Evolutionary conservation across 2,888 invertebrate genomes (phyloP), one percentile per base, ranked within the genome.

Genomic region (Sarcophaga subvicina): DNA sequence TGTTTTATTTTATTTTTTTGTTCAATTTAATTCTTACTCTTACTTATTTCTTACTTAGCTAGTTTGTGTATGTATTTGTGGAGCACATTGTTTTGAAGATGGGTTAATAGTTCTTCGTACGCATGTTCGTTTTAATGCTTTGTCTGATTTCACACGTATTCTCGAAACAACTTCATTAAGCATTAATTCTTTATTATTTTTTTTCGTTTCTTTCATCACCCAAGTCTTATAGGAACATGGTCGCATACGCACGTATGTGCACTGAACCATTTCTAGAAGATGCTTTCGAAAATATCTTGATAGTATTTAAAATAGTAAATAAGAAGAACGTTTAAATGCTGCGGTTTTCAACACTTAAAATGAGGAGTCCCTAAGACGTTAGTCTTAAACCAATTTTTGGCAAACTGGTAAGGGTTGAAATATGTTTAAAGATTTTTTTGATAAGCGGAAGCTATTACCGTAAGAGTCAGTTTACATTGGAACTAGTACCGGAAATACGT

Each of bases 131-230:
- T 72, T 60, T 22, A 64, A 72, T 45, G 54, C 45, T 72, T 59
- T 60, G 49, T 67, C 47, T 73, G 11, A 60, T 47, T 80, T 67
- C 62, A 73, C n/a, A 62, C 62, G 27, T 47, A 67, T 49, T 73
- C 62, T 73, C 47, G 4, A 73, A 80, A 80, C 80, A 80, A 80
- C 80, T 80, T 67, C 22, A 80, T 67, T 73, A 70, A 63, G 69
- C 25, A 78, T 72, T 72, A 72, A 80, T 66, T 80, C 59, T 72
- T 80, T 25, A 60, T 72, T 80, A 72, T 73, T 14, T 5, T 54
- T 5, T 54, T 54, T 14, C 49, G 17, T 54, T 17, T 54, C 17
- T 54, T 54, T 80, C 59, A 66, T 72, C 59, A 66, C 25, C 66
- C 54, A 60, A 20, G 66, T 66, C 60, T 11, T 25, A 59, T 20